Percentiles rank a stretch among this genome's conserved stretches.
Conservation (phyloP, 2,113 vertebrate species). For the Heterocephalus glaber region DNA sequence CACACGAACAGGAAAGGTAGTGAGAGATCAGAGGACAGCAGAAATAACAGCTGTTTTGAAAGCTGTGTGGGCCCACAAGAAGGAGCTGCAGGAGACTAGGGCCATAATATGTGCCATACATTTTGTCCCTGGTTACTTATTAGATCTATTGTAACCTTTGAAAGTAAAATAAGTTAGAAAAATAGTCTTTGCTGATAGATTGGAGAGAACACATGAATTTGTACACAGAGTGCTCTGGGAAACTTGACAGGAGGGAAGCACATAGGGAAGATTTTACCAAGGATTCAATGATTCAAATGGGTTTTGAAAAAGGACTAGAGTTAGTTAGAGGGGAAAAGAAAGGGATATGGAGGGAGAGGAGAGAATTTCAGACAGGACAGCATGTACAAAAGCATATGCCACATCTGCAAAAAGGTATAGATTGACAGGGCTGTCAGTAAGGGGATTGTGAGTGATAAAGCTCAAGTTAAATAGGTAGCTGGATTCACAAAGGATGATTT, state of each 20-base stretch:
- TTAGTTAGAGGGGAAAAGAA: background rate
- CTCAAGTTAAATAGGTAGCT: background rate
- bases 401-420: background rate
- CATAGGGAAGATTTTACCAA: background rate
- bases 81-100: background rate
- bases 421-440: fast-evolving
- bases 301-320: background rate
- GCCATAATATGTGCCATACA: background rate
- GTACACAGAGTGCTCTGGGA: background rate
- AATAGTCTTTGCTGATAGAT: background rate
- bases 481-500: background rate
- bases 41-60: background rate
- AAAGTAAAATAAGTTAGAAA: background rate
- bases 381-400: background rate
- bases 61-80: background rate
- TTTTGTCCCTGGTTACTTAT: background rate
- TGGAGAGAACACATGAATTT: background rate
- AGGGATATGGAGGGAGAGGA: background rate
- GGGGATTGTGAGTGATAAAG: no score
- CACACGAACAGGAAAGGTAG: background rate
- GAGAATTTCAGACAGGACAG: background rate
- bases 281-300: background rate
- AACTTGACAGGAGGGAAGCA: background rate
- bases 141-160: background rate
- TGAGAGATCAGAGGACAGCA: background rate